Percentiles rank a stretch among this genome's conserved stretches.
phyloP scores from a whole-genome alignment of 2,797 vertebrate genomes.

The Sebastes ruberrimus region DNA sequence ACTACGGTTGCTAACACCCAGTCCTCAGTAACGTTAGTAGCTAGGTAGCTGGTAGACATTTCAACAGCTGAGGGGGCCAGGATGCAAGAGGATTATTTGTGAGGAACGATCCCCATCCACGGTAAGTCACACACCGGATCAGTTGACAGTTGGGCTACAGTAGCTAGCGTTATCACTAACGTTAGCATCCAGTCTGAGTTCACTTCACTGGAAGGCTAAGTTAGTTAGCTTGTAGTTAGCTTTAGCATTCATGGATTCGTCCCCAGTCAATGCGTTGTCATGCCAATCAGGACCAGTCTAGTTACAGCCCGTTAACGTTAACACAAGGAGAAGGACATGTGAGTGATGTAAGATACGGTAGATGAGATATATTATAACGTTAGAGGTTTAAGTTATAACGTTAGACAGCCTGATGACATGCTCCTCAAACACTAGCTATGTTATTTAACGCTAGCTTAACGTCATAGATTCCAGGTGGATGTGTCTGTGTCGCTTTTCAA shows the following conservation, averaged over 20 bases:
- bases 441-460: neutral
- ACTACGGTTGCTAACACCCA: neutral
- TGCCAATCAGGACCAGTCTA: neutral
- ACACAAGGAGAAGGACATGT: neutral
- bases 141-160: no score
- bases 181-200: neutral
- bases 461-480: fast-evolving
- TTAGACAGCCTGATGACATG: neutral
- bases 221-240: neutral
- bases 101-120: constrained; percentile 37
- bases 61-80: neutral
- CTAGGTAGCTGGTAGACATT: neutral
- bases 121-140: constrained; percentile 44
- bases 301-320: neutral
- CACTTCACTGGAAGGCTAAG: neutral
- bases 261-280: neutral
- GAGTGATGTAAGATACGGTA: no score
- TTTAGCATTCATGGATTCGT: neutral
- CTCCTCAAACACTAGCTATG: neutral
- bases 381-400: no score
- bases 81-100: constrained; percentile 59
- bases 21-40: neutral
- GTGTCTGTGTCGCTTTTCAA: neutral
- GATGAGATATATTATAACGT: neutral
- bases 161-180: neutral